Evolutionary conservation across 2,888 invertebrate species (phyloP).

Genomic region (Oegoconia quadripuncta): DNA sequence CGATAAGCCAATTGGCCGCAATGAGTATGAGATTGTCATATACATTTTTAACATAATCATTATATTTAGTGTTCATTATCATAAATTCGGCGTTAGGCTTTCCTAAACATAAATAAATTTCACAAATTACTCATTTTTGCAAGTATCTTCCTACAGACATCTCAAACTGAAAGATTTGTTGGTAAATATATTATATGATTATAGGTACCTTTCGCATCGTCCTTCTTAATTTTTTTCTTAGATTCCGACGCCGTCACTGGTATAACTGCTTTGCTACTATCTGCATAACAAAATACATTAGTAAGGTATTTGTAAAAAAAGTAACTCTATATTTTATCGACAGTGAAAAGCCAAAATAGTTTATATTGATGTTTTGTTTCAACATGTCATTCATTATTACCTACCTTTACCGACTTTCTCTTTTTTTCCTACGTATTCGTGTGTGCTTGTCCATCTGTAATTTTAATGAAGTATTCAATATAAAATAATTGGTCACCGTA

Average conservation of each 20-base stretch:
- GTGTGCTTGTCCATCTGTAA: too few species aligned
- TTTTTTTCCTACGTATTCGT: too few species aligned
- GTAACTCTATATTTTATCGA: neutral
- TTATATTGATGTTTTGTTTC: too few species aligned
- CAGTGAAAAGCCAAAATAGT: too few species aligned
- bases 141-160: too few species aligned
- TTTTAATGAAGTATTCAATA: too few species aligned
- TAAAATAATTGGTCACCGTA: too few species aligned
- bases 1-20: slow-evolving; percentile 63
- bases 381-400: too few species aligned
- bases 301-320: too few species aligned
- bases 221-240: slow-evolving; percentile 60
- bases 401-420: too few species aligned
- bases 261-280: slow-evolving; percentile 39
- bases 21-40: slow-evolving; percentile 56
- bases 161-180: too few species aligned
- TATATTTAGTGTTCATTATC: slow-evolving; percentile 53
- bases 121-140: neutral
- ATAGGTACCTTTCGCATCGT: slow-evolving; percentile 47
- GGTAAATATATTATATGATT: too few species aligned
- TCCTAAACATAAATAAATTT: slow-evolving; percentile 23
- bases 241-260: slow-evolving; percentile 37
- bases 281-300: slow-evolving; percentile 22
- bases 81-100: slow-evolving; percentile 51
- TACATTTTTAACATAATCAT: slow-evolving; percentile 57